Base-by-base conservation (phyloP, 1,140 invertebrate species). In the Chionoecetes opilio region DNA sequence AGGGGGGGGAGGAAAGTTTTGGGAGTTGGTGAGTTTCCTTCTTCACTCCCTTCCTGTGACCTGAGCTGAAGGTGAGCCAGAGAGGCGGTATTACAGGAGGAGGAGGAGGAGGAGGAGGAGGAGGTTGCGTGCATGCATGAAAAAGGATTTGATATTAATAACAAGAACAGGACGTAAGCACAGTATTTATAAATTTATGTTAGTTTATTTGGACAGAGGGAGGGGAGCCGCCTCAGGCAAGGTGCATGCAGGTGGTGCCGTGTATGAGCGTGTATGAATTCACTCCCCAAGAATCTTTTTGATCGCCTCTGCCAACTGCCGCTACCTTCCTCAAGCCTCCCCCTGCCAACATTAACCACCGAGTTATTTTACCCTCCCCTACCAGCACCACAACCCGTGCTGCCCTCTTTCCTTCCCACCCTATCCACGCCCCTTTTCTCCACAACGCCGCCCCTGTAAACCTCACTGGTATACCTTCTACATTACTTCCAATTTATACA, bases 121-220 rank as follows among this genome's bases (percentile, higher is more conserved):
- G 84, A 32, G 85, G 85, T 87, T 87, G 85, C 63, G 63, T 75
- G 63, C 63, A 75, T 75, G 63, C 63, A 75, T 75, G 63, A 75
- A 75, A 75, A 75, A 75, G 63, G 63, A 75, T 75, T 75, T 75
- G 63, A 75, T 75, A 75, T 75, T 75, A 75, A 75, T 75, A 75
- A 75, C 63, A 75, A 75, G 63, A 75, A 75, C 63, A 75, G 63
- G 63, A 75, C 63, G 63, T 75, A 75, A 75, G 63, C 63, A 75
- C 63, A 75, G 63, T 75, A 75, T 75, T 75, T 75, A 75, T 75
- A 75, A 75, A 75, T 75, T 75, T 75, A 75, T 75, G 63, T 75
- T 75, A 75, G 63, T 75, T 75, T 75, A 75, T 75, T 75, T 75
- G 63, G 63, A 75, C 63, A 75, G 63, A 75, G 63, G 63, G 63